These are phyloP conservation scores for Ellobius talpinus DNA, from an alignment of 2,113 vertebrate species.

Conservation along the genomic window DNA sequence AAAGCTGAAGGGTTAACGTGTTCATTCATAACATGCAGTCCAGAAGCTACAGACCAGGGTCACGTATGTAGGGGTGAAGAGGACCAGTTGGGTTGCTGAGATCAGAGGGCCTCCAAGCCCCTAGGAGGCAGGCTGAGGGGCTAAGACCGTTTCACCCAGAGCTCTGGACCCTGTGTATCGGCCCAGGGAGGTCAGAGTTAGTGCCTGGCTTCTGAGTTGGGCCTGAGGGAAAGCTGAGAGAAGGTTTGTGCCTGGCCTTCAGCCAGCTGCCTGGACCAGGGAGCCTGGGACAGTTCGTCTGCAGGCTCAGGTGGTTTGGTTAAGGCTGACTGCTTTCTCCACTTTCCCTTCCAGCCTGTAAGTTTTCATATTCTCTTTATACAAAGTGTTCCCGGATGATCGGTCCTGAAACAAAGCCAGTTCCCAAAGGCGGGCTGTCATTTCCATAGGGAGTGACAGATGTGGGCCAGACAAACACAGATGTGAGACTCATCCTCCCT, in stretches of 20 bases:
- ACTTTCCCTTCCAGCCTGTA: not conserved
- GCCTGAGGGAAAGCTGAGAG: not conserved
- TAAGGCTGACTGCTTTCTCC: constrained; percentile 22
- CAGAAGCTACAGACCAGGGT: not conserved
- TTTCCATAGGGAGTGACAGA: not conserved
- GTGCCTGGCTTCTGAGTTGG: not conserved
- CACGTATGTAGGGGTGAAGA: not conserved
- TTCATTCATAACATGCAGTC: not conserved
- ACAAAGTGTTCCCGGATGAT: not conserved
- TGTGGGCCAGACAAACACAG: not conserved
- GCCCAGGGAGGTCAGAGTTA: not conserved
- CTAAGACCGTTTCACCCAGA: not conserved
- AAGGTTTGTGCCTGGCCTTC: not conserved
- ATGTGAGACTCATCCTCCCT: not conserved
- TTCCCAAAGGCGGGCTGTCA: not conserved
- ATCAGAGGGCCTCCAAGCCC: not conserved
- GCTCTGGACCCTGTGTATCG: not conserved
- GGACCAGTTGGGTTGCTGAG: not conserved
- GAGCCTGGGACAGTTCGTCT: not conserved
- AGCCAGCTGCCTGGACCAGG: not conserved
- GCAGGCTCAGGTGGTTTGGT: not conserved
- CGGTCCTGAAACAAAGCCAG: not conserved
- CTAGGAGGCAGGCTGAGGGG: not conserved
- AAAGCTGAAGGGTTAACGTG: not conserved
- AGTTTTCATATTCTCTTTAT: not conserved